phyloP scores from a whole-genome alignment of 2,113 vertebrate species.

The Ornithorhynchus anatinus region DNA sequence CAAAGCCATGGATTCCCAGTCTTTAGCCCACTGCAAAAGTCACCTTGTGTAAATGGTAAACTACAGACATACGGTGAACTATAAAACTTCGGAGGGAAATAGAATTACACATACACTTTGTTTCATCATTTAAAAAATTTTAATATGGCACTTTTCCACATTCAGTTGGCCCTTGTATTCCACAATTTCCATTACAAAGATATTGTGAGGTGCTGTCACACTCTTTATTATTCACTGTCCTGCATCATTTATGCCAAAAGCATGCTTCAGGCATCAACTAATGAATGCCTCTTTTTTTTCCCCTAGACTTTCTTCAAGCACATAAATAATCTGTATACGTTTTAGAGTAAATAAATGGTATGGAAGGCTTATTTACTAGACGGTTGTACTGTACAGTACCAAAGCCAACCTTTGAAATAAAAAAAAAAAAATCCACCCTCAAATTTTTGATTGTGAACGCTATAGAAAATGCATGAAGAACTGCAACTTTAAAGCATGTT shows the following conservation, averaged over 20 bases:
- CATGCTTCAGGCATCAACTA: background rate
- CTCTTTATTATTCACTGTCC: background rate
- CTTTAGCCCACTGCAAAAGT: conserved; percentile 6
- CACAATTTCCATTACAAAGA: conserved; percentile 13
- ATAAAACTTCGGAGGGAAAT: background rate
- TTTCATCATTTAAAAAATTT: background rate
- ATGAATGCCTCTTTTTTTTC: background rate
- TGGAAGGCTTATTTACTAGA: background rate
- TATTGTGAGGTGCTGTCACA: background rate
- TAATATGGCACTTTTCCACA: background rate
- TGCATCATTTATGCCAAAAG: background rate
- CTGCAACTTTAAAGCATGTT: no score
- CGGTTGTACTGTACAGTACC: no score
- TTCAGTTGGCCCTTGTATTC: background rate
- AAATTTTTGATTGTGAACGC: no score
- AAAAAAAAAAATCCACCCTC: no score
- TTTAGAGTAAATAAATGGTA: background rate
- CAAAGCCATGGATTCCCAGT: background rate
- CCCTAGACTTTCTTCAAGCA: background rate
- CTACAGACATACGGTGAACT: background rate
- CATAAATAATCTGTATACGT: background rate
- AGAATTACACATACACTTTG: background rate
- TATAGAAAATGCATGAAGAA: no score
- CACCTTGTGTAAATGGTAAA: conserved; percentile 2
- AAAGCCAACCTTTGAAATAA: no score